Conservation (phyloP, 2,888 invertebrate genomes). For the Watsonalla binaria region DNA sequence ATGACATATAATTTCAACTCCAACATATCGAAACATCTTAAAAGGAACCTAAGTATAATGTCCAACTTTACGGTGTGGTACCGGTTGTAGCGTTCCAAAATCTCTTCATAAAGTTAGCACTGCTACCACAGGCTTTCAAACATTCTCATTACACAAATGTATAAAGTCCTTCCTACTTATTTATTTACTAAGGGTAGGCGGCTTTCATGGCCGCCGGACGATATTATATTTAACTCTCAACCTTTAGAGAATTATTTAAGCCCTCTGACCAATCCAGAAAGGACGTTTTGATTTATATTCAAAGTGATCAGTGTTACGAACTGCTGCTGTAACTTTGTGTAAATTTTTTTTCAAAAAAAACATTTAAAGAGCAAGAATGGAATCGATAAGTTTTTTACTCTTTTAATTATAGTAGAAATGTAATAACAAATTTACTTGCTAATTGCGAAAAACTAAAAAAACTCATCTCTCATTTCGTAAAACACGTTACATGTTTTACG, state of each 20-base stretch:
- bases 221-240: background rate
- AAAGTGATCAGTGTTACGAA: too few species aligned
- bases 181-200: background rate
- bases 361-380: too few species aligned
- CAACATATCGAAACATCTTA: background rate
- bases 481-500: too few species aligned
- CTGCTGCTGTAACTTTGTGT: too few species aligned
- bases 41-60: background rate
- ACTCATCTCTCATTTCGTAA: too few species aligned
- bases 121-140: background rate
- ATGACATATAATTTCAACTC: too few species aligned
- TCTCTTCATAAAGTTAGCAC: background rate
- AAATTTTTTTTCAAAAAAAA: too few species aligned
- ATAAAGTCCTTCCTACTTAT: background rate
- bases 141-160: background rate
- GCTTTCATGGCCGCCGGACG: background rate
- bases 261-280: background rate
- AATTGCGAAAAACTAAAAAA: too few species aligned
- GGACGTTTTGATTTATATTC: too few species aligned
- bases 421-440: too few species aligned
- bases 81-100: background rate
- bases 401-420: too few species aligned
- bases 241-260: background rate
- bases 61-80: background rate
- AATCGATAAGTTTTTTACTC: too few species aligned